These are phyloP conservation scores for Labrus mixtus DNA, from an alignment of 2,113 vertebrate species.

Conservation along the genomic window DNA sequence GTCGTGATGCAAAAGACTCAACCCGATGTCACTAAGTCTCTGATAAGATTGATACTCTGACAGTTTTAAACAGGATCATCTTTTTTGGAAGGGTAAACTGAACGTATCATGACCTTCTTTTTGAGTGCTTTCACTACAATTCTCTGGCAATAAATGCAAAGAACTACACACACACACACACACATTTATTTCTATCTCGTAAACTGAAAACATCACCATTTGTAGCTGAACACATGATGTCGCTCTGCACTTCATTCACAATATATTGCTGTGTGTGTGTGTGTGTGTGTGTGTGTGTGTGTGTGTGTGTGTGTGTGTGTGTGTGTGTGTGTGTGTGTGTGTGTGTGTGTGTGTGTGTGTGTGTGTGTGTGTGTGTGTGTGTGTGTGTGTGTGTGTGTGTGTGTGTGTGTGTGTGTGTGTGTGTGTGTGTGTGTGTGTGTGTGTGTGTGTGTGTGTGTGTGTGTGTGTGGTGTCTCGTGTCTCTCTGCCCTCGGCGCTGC, in stretches of 20 bases:
- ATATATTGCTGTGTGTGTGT: not conserved
- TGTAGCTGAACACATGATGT: conserved; percentile 13
- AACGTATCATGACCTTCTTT: no score
- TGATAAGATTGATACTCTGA: no score
- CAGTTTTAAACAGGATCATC: no score
- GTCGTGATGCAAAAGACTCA: no score
- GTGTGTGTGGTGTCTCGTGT: not conserved
- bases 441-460: not conserved
- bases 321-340: conserved; percentile 8
- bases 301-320: conserved; percentile 18
- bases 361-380: no score
- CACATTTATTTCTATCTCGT: not conserved
- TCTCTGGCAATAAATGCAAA: not conserved
- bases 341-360: not conserved
- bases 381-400: no score
- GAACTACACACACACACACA: not conserved
- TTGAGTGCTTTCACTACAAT: not conserved
- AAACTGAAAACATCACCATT: conserved; percentile 1
- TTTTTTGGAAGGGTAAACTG: no score
- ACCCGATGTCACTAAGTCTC: no score
- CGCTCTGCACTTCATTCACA: conserved; percentile 26
- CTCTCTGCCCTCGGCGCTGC: conserved; percentile 55
- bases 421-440: no score
- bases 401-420: no score
- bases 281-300: conserved; percentile 19